phyloP scores from a whole-genome alignment of 2,888 invertebrate genomes.

The Petrolisthes cinctipes region DNA sequence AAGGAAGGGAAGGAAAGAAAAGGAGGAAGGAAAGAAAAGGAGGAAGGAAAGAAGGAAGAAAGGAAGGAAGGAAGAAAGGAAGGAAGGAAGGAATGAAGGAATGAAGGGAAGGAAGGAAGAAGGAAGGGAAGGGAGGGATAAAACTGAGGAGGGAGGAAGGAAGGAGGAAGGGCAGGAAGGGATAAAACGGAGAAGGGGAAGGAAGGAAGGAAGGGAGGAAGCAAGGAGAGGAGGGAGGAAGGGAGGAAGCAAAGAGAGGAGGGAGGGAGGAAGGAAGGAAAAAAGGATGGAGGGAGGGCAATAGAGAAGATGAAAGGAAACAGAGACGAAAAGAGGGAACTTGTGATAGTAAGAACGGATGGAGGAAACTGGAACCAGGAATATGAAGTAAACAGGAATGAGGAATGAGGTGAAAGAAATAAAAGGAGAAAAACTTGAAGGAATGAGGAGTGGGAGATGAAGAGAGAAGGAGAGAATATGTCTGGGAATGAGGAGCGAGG shows the following conservation, averaged over 20 bases:
- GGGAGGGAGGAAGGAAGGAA: neutral
- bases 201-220: neutral
- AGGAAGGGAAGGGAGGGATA: no score
- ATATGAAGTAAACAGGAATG: no score
- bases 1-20: neutral
- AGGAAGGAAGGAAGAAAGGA: no score
- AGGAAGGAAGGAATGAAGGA: neutral
- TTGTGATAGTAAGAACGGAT: no score
- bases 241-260: neutral
- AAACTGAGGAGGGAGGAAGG: neutral
- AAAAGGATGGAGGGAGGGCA: neutral
- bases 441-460: no score
- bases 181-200: neutral
- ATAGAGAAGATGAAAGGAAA: neutral
- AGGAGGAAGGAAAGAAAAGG: neutral
- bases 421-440: neutral
- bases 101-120: neutral
- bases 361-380: no score
- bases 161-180: neutral
- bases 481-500: no score
- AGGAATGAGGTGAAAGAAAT: neutral
- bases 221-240: neutral
- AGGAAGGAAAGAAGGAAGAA: neutral
- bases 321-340: no score
- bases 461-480: no score